Conservation (phyloP, 2,113 vertebrate genomes). For the Eulacestoma nigropectus region DNA sequence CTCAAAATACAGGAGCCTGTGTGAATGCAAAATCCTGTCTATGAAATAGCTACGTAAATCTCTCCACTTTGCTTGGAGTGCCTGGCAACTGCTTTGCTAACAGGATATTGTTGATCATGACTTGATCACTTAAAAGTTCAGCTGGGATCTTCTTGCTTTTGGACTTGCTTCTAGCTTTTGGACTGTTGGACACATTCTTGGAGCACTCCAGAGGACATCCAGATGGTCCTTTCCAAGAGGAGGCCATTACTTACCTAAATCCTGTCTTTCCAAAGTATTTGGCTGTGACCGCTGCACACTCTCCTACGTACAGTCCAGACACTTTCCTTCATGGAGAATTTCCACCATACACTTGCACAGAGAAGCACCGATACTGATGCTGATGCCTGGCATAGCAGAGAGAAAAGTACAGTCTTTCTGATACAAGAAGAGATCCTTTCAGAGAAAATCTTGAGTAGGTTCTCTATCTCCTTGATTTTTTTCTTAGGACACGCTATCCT, state of each 20-base stretch:
- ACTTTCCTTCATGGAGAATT: not conserved
- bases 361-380: not conserved
- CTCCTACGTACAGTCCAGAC: not conserved
- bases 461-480: not conserved
- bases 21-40: not conserved
- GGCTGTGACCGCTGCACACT: not conserved
- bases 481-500: not conserved
- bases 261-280: not conserved
- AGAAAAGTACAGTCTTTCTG: not conserved
- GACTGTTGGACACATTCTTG: not conserved
- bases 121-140: not conserved
- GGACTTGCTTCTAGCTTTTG: not conserved
- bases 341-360: not conserved
- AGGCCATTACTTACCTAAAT: not conserved
- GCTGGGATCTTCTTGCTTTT: not conserved
- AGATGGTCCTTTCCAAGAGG: not conserved
- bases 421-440: not conserved
- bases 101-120: not conserved
- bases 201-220: not conserved
- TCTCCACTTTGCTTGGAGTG: not conserved
- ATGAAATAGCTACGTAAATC: not conserved
- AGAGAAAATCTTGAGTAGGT: not conserved
- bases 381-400: not conserved
- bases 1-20: not conserved
- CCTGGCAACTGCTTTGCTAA: not conserved